Evolutionary conservation across 2,113 vertebrate species (phyloP).

Genomic region (Marmota monax): DNA sequence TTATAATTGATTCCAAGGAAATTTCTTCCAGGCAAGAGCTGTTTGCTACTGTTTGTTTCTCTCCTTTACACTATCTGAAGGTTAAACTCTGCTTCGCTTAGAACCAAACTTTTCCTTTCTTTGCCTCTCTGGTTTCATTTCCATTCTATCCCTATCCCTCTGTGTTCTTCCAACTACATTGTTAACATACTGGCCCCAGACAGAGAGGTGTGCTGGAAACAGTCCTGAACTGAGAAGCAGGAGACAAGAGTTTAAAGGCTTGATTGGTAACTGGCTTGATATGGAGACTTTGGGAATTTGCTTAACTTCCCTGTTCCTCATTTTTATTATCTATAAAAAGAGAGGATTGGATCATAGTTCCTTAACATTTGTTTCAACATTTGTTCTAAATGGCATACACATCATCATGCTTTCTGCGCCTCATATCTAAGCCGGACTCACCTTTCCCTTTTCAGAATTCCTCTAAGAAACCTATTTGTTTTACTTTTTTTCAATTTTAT

Average conservation of each 20-base stretch:
- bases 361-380: not conserved
- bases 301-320: not conserved
- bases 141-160: not conserved
- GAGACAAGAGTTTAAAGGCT: not conserved
- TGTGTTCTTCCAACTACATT: not conserved
- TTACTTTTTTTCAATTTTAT: not conserved
- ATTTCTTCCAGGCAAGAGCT: conserved; percentile 1
- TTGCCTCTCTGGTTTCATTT: conserved; percentile 20
- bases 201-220: not conserved
- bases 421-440: not conserved
- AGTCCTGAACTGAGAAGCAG: not conserved
- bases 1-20: not conserved
- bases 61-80: not conserved
- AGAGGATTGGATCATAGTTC: not conserved
- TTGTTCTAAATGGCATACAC: not conserved
- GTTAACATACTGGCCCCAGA: not conserved
- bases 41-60: not conserved
- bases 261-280: not conserved
- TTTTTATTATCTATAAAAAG: conserved; percentile 35
- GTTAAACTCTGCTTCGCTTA: not conserved
- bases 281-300: not conserved
- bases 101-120: not conserved
- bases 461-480: not conserved
- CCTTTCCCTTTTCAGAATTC: not conserved
- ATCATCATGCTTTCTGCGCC: not conserved